These are phyloP conservation scores for Brachyhypopomus gauderio DNA, from an alignment of 2,113 vertebrate species.

Conservation along the genomic window DNA sequence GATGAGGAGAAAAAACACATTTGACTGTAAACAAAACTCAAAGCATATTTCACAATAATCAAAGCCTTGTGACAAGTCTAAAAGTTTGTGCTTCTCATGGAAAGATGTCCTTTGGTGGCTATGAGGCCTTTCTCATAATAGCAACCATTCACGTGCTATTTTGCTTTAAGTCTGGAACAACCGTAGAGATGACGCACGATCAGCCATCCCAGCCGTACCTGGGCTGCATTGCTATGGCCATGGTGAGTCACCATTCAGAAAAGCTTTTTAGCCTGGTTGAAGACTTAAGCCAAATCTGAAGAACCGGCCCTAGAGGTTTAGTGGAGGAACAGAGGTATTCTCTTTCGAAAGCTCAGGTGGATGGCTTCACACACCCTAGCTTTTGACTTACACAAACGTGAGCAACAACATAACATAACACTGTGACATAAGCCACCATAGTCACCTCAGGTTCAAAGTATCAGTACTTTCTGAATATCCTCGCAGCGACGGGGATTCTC, in stretches of 20 bases:
- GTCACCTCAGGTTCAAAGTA: too few relatives aligned
- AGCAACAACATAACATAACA: neutral
- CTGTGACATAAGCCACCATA: neutral
- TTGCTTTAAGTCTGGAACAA: neutral
- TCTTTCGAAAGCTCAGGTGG: neutral
- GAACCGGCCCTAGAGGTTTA: neutral
- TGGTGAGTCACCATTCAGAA: neutral
- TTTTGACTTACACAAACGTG: neutral
- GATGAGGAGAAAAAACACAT: too few relatives aligned
- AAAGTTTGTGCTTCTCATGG: neutral
- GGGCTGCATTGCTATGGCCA: neutral
- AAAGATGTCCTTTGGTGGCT: neutral
- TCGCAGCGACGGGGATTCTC: too few relatives aligned
- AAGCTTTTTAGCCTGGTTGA: neutral
- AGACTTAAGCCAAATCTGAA: neutral
- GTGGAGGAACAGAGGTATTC: neutral
- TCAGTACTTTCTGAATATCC: too few relatives aligned
- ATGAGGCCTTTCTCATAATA: neutral
- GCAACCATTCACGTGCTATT: neutral
- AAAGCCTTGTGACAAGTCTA: too few relatives aligned
- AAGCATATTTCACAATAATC: neutral
- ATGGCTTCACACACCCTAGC: neutral
- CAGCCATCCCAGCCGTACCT: neutral
- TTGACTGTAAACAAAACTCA: conserved; percentile 9
- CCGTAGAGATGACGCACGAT: neutral